Base-by-base conservation (phyloP, 2,888 invertebrate genomes). In the Ochlodes sylvanus region DNA sequence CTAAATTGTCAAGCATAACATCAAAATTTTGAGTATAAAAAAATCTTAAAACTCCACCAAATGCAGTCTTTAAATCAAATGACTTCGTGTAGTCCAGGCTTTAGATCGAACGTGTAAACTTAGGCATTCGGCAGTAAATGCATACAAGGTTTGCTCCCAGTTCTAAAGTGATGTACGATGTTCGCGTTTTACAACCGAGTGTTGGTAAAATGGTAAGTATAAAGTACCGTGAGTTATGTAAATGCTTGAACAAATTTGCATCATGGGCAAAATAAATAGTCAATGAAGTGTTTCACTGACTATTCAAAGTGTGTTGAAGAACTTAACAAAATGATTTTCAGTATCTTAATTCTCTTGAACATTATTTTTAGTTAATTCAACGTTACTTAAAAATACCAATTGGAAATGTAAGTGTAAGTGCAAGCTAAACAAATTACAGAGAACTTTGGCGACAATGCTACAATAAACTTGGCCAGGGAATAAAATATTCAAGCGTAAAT, bases 401-500 rank as follows among this genome's bases (percentile, higher is more conserved):
- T 14, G 52, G 19, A 52, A 52, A 21, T 19, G 52, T 2, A 52
- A 52, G 52, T 47, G 7, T 17, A 47, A 9, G 21, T 52, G 21
- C 27, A 63, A 63, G 15, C 21, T 54, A 55, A 66, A 58, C 66
- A 66, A 60, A 66, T 66, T 54, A 66, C 65, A 21, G 58, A 44
- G 50, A 66, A 60, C 52, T 14, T 12, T 34, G 41, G 54, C 42
- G 58, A 60, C 60, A 54, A 58, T 66, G 58, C 66, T 52, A 66
- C 66, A 52, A 66, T 66, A 66, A 66, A 66, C 66, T 60, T 57
- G 21, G 41, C 57, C 34, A 60, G 42, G 66, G 58, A 50, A 60
- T 66, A 66, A 66, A 66, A 66, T 66, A 66, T 66, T 66, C 60
- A 66, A 66, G 60, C 60, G 66, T 54, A 67, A 67, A 67, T 67